These are phyloP conservation scores for Anguilla obscura DNA, from an alignment of 2,797 vertebrate genomes.

Conservation along the genomic window DNA sequence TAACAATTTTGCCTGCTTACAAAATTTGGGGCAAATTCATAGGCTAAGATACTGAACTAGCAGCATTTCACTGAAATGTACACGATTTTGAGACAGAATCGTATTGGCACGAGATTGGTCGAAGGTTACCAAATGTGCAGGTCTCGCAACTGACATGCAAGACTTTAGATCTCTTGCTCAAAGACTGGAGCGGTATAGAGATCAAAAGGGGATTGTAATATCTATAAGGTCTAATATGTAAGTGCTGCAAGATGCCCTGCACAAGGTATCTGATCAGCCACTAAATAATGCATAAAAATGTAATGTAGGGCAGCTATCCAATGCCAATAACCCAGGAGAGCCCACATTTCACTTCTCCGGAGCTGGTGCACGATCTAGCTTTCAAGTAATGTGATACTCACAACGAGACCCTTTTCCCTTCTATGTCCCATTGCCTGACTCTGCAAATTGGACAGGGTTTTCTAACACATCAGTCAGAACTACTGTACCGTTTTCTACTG, in stretches of 20 bases:
- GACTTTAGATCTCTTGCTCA: background rate
- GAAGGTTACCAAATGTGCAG: background rate
- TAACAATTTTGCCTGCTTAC: background rate
- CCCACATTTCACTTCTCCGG: slow-evolving; percentile 9
- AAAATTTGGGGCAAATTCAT: background rate
- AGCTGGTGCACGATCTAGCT: background rate
- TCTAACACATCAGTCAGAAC: background rate
- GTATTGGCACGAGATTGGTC: background rate
- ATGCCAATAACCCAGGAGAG: slow-evolving; percentile 5
- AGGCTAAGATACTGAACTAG: background rate
- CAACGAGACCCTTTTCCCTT: background rate
- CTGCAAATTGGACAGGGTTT: background rate
- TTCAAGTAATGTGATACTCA: background rate
- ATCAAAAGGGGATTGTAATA: background rate
- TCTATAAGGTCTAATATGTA: background rate
- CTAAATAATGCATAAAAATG: slow-evolving; percentile 16
- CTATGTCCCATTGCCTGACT: background rate
- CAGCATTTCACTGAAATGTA: background rate
- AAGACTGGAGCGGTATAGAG: background rate
- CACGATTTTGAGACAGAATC: background rate
- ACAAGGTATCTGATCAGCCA: background rate
- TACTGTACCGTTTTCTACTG: background rate
- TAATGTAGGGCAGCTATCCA: slow-evolving; percentile 15
- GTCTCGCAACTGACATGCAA: too few relatives aligned
- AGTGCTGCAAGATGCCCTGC: background rate